Evolutionary conservation across 2,888 invertebrate species (phyloP).

Genomic region (Dryocosmus kuriphilus): DNA sequence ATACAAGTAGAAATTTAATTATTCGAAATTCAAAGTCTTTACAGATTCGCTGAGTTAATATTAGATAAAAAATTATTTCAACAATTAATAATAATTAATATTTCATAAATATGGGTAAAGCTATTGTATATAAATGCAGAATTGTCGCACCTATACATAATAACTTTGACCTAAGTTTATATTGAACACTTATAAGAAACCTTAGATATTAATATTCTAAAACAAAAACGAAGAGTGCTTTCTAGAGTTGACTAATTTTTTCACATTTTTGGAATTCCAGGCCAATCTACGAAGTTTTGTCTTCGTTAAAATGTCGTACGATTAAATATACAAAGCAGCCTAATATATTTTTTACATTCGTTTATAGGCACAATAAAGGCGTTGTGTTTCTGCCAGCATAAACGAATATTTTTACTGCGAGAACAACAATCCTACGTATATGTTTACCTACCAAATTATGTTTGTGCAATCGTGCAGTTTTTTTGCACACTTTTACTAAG

Average conservation of each 20-base stretch:
- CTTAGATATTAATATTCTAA: not conserved
- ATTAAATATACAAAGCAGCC: conserved; percentile 42
- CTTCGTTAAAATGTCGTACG: not conserved
- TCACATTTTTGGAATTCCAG: not conserved
- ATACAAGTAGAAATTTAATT: not conserved
- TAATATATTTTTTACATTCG: conserved; percentile 49
- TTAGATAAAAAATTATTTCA: not conserved
- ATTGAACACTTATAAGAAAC: not conserved
- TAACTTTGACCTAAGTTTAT: not conserved
- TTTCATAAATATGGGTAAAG: not conserved
- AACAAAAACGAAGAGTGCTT: not conserved
- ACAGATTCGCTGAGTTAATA: not conserved
- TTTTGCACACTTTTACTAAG: conserved; percentile 24
- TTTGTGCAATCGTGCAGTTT: conserved; percentile 34
- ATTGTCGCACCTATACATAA: no score
- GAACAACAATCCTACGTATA: conserved; percentile 41
- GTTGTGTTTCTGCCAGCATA: conserved; percentile 66
- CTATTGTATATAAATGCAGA: no score
- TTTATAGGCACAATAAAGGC: conserved; percentile 73
- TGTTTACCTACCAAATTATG: conserved; percentile 11
- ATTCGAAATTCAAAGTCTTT: conserved; percentile 15
- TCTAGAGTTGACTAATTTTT: not conserved
- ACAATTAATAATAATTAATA: conserved; percentile 12
- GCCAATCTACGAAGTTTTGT: not conserved
- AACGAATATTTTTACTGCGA: conserved; percentile 56